Evolutionary conservation across 2,113 vertebrate genomes (phyloP).

Genomic region (Thomomys bottae): DNA sequence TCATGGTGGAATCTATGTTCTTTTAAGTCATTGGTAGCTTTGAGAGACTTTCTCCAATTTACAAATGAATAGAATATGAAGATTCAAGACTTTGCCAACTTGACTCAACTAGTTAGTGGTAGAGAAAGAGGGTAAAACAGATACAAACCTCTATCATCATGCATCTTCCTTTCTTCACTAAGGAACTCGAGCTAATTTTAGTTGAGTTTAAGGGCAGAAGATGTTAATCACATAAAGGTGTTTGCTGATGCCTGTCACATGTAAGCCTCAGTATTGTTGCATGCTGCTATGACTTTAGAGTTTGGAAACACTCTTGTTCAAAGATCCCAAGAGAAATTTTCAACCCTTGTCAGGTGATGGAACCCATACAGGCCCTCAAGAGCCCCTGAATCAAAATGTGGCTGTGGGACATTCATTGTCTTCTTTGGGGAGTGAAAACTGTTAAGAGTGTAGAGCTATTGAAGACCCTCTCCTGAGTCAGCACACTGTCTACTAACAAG

Average conservation of each 20-base stretch:
- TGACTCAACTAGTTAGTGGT: conserved; percentile 2
- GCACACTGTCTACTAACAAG: conserved; percentile 22
- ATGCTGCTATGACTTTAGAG: neutral
- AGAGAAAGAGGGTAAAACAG: conserved; percentile 3
- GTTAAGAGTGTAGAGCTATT: conserved; percentile 1
- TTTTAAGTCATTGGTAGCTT: conserved; percentile 32
- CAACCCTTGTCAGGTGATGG: conserved; percentile 33
- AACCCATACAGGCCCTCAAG: conserved; percentile 22
- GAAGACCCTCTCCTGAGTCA: conserved; percentile 59
- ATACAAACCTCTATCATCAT: neutral
- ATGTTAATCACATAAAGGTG: conserved; percentile 14
- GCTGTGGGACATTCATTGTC: conserved; percentile 32
- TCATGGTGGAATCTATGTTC: conserved; percentile 19
- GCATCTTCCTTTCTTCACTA: conserved; percentile 23
- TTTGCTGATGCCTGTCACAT: conserved; percentile 15
- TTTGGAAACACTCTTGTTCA: neutral
- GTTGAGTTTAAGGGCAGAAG: neutral
- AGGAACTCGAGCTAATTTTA: conserved; percentile 27
- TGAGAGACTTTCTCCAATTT: conserved; percentile 24
- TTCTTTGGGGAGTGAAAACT: neutral
- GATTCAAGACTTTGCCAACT: neutral
- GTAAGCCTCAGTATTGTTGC: neutral
- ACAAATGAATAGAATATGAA: conserved; percentile 46
- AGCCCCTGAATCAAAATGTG: conserved; percentile 38
- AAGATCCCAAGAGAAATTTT: conserved; percentile 22